Percentiles rank a stretch among this genome's conserved stretches.
phyloP scores from a whole-genome alignment of 2,797 vertebrate species.

The Molossus molossus region DNA sequence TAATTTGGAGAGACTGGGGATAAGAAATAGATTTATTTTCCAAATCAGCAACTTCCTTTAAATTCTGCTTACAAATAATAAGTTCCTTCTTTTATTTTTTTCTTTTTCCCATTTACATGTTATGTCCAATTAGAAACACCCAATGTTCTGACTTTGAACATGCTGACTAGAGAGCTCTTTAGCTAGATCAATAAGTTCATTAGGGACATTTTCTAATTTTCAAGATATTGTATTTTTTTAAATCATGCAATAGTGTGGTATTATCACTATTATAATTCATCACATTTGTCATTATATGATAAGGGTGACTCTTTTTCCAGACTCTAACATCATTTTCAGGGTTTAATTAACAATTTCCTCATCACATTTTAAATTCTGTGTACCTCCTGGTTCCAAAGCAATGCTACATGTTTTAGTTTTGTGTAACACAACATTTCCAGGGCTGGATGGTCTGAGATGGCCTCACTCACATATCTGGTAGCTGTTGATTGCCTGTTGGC shows the following conservation, averaged over 20 bases:
- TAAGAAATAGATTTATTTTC: slow-evolving; percentile 33
- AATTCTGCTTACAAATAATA: background rate
- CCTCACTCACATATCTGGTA: background rate
- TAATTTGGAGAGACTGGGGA: background rate
- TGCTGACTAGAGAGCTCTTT: background rate
- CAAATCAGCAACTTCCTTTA: slow-evolving; percentile 23
- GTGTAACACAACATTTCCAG: background rate
- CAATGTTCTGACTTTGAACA: background rate
- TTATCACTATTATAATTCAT: background rate
- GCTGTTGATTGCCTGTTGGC: background rate
- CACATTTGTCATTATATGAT: background rate
- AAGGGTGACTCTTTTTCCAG: background rate
- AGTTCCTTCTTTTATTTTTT: slow-evolving; percentile 18
- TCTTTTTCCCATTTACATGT: background rate
- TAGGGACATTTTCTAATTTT: slow-evolving; percentile 12
- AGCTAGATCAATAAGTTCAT: background rate
- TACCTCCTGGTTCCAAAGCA: background rate
- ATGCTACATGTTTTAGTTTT: slow-evolving; percentile 3
- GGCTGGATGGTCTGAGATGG: background rate
- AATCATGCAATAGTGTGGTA: background rate
- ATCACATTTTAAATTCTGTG: background rate
- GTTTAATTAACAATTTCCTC: background rate
- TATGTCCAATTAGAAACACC: background rate
- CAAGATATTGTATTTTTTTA: background rate
- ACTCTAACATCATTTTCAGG: background rate